Conservation (phyloP, 2,113 vertebrate species). For the Melanocharis versteri region DNA sequence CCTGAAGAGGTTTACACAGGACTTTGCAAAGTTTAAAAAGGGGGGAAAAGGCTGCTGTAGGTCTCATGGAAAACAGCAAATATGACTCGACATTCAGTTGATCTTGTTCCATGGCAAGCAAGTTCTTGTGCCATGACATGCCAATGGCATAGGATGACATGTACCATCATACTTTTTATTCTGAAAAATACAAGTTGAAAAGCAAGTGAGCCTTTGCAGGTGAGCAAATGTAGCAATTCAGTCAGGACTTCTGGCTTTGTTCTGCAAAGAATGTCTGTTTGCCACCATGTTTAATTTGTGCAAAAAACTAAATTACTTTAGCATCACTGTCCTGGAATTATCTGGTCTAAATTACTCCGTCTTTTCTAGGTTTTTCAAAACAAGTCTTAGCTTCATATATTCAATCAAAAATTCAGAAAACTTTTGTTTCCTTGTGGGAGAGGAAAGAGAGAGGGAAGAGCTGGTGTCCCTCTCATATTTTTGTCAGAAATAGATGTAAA, state of each 20-base stretch:
- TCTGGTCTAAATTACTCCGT: neutral
- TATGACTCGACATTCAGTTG: neutral
- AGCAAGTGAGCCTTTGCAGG: neutral
- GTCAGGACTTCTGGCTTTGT: neutral
- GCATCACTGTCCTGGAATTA: neutral
- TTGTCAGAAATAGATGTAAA: neutral
- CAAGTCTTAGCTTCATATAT: neutral
- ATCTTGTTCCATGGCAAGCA: neutral
- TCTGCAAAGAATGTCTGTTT: neutral
- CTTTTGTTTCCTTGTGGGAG: neutral
- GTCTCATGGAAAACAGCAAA: neutral
- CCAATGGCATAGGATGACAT: neutral
- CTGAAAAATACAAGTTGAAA: neutral
- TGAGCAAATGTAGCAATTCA: neutral
- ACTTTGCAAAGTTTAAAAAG: neutral
- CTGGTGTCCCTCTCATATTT: neutral
- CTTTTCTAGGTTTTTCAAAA: neutral
- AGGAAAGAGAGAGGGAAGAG: neutral
- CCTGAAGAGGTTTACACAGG: neutral
- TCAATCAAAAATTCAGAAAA: neutral
- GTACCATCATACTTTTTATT: neutral
- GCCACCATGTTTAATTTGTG: neutral
- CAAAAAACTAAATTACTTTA: neutral
- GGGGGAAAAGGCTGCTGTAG: accelerated
- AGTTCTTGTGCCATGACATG: neutral